Evolutionary conservation across 2,113 vertebrate species (phyloP).

Genomic region (Puntigrus tetrazona): DNA sequence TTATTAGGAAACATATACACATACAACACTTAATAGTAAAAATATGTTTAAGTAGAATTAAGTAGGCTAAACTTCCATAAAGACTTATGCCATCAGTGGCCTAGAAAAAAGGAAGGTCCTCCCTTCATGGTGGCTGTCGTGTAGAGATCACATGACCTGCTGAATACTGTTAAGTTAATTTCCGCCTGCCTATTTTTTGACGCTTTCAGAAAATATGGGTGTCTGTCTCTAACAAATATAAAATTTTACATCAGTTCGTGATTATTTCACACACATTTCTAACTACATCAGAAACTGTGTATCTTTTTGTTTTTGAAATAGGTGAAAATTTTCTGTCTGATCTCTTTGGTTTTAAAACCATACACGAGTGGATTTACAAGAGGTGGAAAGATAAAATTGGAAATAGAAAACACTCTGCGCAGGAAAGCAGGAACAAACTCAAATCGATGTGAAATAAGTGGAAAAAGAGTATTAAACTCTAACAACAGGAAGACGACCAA

Average conservation of each 20-base stretch:
- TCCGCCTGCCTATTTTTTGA: background rate
- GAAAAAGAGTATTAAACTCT: slow-evolving; percentile 9
- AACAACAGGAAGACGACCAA: slow-evolving; percentile 66
- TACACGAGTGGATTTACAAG: background rate
- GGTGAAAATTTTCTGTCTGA: background rate
- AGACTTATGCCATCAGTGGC: too few species aligned
- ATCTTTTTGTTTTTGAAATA: background rate
- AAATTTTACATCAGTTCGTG: too few species aligned
- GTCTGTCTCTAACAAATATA: background rate
- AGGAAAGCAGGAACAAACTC: background rate
- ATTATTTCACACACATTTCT: background rate
- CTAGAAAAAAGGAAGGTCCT: too few species aligned
- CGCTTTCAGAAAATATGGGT: background rate
- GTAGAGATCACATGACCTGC: background rate
- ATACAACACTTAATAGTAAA: too few species aligned
- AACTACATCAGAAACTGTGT: background rate
- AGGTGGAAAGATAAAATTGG: background rate
- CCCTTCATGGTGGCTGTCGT: too few species aligned
- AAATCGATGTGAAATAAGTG: background rate
- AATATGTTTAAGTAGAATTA: too few species aligned
- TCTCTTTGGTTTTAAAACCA: slow-evolving; percentile 16
- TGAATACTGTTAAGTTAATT: background rate
- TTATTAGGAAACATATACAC: too few species aligned
- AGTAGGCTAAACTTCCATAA: too few species aligned
- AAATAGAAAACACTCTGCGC: slow-evolving; percentile 32